Evolutionary conservation across 2,888 invertebrate species (phyloP).

Genomic region (Anorthoa munda): DNA sequence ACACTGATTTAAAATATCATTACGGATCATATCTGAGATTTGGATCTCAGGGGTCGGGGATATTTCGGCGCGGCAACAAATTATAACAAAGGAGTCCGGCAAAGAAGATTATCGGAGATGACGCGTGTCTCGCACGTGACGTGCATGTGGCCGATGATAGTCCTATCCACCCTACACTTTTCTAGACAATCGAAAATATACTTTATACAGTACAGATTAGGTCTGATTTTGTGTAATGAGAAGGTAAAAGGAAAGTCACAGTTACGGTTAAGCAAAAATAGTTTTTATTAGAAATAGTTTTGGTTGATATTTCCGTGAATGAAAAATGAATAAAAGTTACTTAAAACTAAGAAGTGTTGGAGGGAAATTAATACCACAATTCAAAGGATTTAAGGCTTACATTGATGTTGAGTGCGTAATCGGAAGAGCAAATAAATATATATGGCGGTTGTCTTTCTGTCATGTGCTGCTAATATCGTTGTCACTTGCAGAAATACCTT

Average conservation of each 20-base stretch:
- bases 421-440: conserved; percentile 87
- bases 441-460: conserved; percentile 76
- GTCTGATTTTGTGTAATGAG: conserved; percentile 37
- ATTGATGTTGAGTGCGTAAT: conserved; percentile 88
- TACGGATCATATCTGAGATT: conserved; percentile 87
- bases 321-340: conserved; percentile 72
- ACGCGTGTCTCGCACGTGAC: conserved; percentile 88
- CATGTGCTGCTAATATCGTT: conserved; percentile 76
- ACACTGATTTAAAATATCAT: conserved; percentile 90
- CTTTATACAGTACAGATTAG: conserved; percentile 41
- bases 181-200: conserved; percentile 59
- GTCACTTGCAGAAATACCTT: conserved; percentile 83
- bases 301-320: conserved; percentile 63
- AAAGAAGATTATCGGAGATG: conserved; percentile 89
- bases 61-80: conserved; percentile 86
- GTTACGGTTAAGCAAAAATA: conserved; percentile 67
- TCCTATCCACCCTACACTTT: conserved; percentile 78
- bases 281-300: conserved; percentile 65
- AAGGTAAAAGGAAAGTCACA: conserved; percentile 60
- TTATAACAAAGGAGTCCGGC: conserved; percentile 89
- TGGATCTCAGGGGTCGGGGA: conserved; percentile 82
- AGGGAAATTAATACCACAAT: conserved; percentile 91
- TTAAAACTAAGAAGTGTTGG: conserved; percentile 89
- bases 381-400: conserved; percentile 89
- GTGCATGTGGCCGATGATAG: conserved; percentile 83